Base-by-base conservation (phyloP, 2,797 vertebrate species). In the Hafferia zeledoni region DNA sequence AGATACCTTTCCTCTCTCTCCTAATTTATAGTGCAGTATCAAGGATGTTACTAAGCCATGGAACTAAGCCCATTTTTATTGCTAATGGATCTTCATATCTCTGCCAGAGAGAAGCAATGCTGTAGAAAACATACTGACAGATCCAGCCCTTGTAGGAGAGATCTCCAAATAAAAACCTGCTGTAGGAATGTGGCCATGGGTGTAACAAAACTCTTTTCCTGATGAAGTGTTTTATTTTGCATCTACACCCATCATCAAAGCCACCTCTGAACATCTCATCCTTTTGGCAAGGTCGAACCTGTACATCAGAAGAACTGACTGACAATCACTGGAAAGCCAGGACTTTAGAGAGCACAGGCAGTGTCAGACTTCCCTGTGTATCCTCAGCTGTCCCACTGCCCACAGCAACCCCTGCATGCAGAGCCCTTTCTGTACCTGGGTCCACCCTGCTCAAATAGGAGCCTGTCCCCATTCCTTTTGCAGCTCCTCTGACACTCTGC, bases 311-410 rank as follows among this genome's bases (percentile, higher is more conserved):
- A 67, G 24, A 24, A 17, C 0, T 65, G 35, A 6, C 47, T 78
- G 61, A 10, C 31, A 18, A 3, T 31, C 39, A 24, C 5, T 24
- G 13, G 9, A 64, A 43, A 75, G 28, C 39, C 35, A 71, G 27
- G 11, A 8, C 28, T 86, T 7, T 10, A 2, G 1, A 12, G 17
- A 76, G 3, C 0, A 1, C 10, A 47, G 47, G 1, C 0, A 0
- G 1, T 16, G 25, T 47, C 39, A 57, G 27, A 35, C 12, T 39
- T 41, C 10, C 28, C 9, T 10, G 4, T 11, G 14, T 4, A 1
- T 17, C 27, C 53, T 37, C 25, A 25, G 37, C 19, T 16, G 16
- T 19, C 24, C 20, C 28, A 16, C 20, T n/a, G 53, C 41, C 44
- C 59, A 22, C 35, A 64, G 44, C 27, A 63, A 25, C 13, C 33